Base-by-base conservation (phyloP, 2,888 invertebrate genomes). In the Empis livida region DNA sequence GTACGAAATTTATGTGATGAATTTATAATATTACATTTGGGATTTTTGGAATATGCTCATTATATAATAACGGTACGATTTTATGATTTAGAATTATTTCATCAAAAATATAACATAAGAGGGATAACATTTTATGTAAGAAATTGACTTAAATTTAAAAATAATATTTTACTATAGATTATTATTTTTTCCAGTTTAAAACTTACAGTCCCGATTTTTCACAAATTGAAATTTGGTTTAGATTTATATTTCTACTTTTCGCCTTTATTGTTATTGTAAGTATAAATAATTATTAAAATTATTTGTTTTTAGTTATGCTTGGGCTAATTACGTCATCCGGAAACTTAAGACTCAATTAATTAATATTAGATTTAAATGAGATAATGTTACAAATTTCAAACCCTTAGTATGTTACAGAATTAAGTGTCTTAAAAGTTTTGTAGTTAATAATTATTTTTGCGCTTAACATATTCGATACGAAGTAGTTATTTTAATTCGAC, bases 221-320 rank as follows among this genome's bases (percentile, higher is more conserved):
- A 30, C 92, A 94, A 73, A 84, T 96, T 64, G 95, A 96, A 72
- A 91, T 96, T 52, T 96, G 95, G 92, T 93, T 96, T 65, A 76
- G 96, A 56, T 88, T 95, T 64, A 86, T 95, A 59, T 96, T 95
- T 69, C 73, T 95, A 44, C 71, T 93, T 39, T 77, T 86, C 38
- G 85, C 93, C 2, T 95, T 96, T 65, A 71, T 82, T 49, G 81
- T 89, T 35, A 84, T 88, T 57, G 94, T 94, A 77, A 84, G 84
- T 77, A 55, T 10, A n/a, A 49, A 10, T 30, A 39, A n/a, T n/a
- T n/a, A n/a, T 46, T 37, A 10, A 50, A 40, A 9, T 35, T n/a
- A 42, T 32, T 45, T 39, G 13, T 45, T 20, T 30, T 39, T 5
- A n/a, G n/a, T n/a, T n/a, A n/a, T n/a, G n/a, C n/a, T n/a, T n/a